Percentiles rank a stretch among this genome's conserved stretches.
These are phyloP conservation scores for Cistogaster globosa DNA, from an alignment of 2,888 invertebrate genomes.

Conservation along the genomic window DNA sequence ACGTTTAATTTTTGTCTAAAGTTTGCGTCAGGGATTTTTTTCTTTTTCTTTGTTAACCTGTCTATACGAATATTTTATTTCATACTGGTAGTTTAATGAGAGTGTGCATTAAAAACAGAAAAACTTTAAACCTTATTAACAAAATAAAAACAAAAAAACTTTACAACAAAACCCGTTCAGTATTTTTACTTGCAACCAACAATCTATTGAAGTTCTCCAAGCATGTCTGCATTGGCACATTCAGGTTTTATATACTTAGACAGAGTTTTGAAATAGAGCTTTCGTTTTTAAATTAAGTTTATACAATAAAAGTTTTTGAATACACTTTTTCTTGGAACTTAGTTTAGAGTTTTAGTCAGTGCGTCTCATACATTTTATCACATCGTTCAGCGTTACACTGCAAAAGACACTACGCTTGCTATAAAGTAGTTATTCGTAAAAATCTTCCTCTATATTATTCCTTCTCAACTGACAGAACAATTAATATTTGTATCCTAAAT, in stretches of 20 bases:
- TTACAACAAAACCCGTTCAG: constrained; percentile 1
- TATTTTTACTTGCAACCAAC: constrained; percentile 1
- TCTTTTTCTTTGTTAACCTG: constrained; percentile 13
- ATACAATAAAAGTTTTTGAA: no score
- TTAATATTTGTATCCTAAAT: no score
- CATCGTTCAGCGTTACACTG: no score
- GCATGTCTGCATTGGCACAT: constrained; percentile 68
- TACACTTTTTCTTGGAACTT: no score
- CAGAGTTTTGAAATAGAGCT: neutral
- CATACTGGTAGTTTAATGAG: constrained; percentile 4
- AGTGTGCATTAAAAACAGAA: constrained; percentile 28
- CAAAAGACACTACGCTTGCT: no score
- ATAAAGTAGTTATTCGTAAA: no score
- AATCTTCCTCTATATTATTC: no score
- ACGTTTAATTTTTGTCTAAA: constrained; percentile 23
- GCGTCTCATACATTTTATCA: no score
- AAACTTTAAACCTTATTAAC: constrained; percentile 41
- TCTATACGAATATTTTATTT: constrained; percentile 23
- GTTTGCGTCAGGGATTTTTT: neutral
- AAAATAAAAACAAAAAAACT: constrained; percentile 7
- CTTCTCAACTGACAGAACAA: no score
- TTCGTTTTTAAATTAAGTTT: neutral
- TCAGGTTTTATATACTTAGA: constrained; percentile 6
- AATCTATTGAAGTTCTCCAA: constrained; percentile 50
- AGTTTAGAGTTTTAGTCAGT: no score